Evolutionary conservation across 2,888 invertebrate species (phyloP).

Genomic region (Galerucella calmariensis): DNA sequence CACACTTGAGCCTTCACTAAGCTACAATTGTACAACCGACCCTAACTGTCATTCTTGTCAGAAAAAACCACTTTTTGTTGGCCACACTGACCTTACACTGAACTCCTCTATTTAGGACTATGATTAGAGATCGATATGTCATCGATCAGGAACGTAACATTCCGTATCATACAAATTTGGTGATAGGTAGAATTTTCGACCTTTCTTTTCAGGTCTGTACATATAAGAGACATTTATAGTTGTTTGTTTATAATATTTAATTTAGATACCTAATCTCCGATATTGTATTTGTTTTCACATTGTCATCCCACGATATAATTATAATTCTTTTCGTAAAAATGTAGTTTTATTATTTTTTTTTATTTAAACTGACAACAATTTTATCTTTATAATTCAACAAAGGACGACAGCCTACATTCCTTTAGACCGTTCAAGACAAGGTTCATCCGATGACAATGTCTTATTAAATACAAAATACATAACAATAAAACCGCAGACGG

Average conservation of each 20-base stretch:
- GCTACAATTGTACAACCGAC: too few species aligned
- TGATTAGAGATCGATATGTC: too few species aligned
- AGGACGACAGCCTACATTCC: slow-evolving; percentile 3
- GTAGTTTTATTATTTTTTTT: not conserved
- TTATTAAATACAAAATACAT: not conserved
- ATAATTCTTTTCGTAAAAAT: not conserved
- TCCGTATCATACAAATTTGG: too few species aligned
- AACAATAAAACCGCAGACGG: not conserved
- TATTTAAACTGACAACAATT: not conserved
- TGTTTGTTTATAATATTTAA: not conserved
- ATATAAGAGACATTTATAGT: too few species aligned
- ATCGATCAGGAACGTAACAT: too few species aligned
- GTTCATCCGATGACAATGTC: slow-evolving; percentile 7
- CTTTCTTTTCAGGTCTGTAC: too few species aligned
- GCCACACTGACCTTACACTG: too few species aligned
- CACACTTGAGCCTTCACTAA: too few species aligned
- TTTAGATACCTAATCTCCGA: not conserved
- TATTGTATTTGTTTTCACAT: not conserved
- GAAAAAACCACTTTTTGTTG: too few species aligned
- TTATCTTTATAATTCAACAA: slow-evolving; percentile 7
- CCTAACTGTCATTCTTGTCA: too few species aligned
- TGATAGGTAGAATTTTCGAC: too few species aligned
- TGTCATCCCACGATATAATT: slow-evolving; percentile 1
- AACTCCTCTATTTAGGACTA: too few species aligned
- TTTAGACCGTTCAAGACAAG: not conserved